These are phyloP conservation scores for Akabosia matsudoensis DNA, from an alignment of 1,140 invertebrate species.

Conservation along the genomic window DNA sequence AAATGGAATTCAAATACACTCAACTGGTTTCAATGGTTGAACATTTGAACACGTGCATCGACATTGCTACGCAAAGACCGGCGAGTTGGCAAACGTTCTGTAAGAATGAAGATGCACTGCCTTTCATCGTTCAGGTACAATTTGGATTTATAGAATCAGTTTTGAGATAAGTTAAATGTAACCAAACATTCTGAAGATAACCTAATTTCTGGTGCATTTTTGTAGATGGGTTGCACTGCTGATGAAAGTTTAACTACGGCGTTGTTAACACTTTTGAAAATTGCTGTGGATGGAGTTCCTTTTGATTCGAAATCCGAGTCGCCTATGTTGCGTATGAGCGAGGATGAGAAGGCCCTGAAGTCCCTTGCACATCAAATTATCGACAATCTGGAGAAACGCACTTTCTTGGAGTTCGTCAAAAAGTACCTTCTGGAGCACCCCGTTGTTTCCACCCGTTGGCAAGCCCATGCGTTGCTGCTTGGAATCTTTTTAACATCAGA, in stretches of 20 bases:
- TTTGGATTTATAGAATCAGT: not conserved
- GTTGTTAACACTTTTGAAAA: constrained; percentile 43
- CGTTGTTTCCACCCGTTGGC: constrained; percentile 66
- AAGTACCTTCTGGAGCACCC: constrained; percentile 59
- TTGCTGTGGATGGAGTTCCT: constrained; percentile 43
- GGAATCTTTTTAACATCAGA: constrained; percentile 53
- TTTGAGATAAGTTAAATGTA: not conserved
- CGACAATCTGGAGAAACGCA: constrained; percentile 41
- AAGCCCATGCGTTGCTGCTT: constrained; percentile 83
- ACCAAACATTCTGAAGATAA: not conserved
- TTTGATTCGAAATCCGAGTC: constrained; percentile 46
- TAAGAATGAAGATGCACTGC: constrained; percentile 61
- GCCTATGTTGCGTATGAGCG: constrained; percentile 36
- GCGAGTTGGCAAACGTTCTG: constrained; percentile 95
- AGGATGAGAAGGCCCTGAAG: constrained; percentile 44
- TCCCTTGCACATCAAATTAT: constrained; percentile 45
- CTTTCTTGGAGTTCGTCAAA: constrained; percentile 56
- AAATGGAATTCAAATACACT: constrained; percentile 70
- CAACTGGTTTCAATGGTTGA: constrained; percentile 88
- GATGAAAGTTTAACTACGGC: constrained; percentile 76
- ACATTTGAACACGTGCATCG: constrained; percentile 88
- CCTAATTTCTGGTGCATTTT: constrained; percentile 60
- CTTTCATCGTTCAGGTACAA: constrained; percentile 40
- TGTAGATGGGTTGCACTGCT: constrained; percentile 73
- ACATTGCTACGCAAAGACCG: constrained; percentile 84